These are phyloP conservation scores for Artibeus jamaicensis DNA, from an alignment of 2,797 vertebrate genomes.

Conservation along the genomic window DNA sequence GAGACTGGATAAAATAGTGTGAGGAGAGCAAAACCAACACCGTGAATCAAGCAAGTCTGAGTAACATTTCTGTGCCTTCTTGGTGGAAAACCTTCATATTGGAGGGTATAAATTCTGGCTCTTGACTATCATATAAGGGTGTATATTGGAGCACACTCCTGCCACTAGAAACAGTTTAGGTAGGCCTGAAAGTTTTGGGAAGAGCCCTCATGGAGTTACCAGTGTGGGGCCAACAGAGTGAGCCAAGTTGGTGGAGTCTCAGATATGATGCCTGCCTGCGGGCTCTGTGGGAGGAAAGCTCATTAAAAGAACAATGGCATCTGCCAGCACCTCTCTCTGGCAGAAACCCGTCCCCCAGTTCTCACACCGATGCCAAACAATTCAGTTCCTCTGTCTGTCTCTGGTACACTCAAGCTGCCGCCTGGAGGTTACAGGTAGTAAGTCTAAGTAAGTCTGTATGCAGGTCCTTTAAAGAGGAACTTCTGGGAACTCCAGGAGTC, in stretches of 20 bases:
- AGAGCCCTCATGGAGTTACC: not conserved
- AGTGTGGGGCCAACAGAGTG: not conserved
- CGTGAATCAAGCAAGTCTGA: not conserved
- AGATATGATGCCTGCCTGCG: not conserved
- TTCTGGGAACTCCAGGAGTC: not conserved
- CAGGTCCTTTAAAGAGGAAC: not conserved
- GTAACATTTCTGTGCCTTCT: not conserved
- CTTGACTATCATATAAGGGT: not conserved
- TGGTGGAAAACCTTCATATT: not conserved
- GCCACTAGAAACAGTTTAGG: not conserved
- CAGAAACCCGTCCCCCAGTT: not conserved
- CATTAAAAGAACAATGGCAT: not conserved
- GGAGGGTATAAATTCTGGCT: not conserved
- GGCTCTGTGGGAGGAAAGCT: not conserved
- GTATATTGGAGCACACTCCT: not conserved
- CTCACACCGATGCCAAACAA: not conserved
- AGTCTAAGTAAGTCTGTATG: not conserved
- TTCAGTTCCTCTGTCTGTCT: not conserved
- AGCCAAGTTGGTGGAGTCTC: not conserved
- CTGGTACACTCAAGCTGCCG: not conserved
- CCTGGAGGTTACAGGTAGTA: not conserved
- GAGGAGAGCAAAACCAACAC: conserved; percentile 3
- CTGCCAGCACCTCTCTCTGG: not conserved
- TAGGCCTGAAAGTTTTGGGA: not conserved
- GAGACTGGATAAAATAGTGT: not conserved